Base-by-base conservation (phyloP, 2,888 invertebrate species). In the Drosophila greeni region DNA sequence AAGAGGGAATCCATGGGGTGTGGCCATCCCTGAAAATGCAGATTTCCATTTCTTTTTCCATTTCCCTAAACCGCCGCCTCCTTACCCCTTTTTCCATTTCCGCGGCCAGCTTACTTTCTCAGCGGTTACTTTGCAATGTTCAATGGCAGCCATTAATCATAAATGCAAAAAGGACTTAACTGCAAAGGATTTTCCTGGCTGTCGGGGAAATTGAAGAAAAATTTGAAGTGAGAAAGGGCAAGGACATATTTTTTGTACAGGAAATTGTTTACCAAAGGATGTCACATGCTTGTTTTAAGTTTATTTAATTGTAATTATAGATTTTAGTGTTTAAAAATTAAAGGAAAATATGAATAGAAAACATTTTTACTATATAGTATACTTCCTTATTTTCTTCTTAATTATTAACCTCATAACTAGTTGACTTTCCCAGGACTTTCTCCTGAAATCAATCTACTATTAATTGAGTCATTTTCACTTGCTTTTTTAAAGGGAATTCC, bases 401-500 rank as follows among this genome's bases (percentile, higher is more conserved):
- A n/a, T 40, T 40, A 14, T n/a, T 9, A 9, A 1, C 0, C 8
- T 16, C 3, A 6, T 3, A 37, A 20, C 26, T 7, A 14, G 24
- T 7, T 16, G 7, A 23, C 37, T 37, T 20, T 9, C 1, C 2
- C 9, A 6, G 18, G 12, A 16, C 16, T 36, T 20, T 34, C 5
- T 11, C 29, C 4, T 11, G 11, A 37, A 57, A 45, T 45, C 37
- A 57, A 56, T 45, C 23, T 31, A 1, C 7, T 11, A 20, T 34
- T 45, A 34, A 40, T 33, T 53, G 24, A 31, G 39, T 6, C 59
- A 66, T 78, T 76, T 76, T 62, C 71, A 74, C 80, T 74, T 68
- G 70, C 23, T 56, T 42, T 31, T 77, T 73, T 64, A 16, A 66
- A 66, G 65, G 58, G 74, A 76, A 68, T 73, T 64, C 11, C 24